A percentile compares a stretch with the other conserved stretches of the same genome.
Evolutionary conservation across 1,140 invertebrate genomes (phyloP).

Genomic region (Scaptomyza graminum): DNA sequence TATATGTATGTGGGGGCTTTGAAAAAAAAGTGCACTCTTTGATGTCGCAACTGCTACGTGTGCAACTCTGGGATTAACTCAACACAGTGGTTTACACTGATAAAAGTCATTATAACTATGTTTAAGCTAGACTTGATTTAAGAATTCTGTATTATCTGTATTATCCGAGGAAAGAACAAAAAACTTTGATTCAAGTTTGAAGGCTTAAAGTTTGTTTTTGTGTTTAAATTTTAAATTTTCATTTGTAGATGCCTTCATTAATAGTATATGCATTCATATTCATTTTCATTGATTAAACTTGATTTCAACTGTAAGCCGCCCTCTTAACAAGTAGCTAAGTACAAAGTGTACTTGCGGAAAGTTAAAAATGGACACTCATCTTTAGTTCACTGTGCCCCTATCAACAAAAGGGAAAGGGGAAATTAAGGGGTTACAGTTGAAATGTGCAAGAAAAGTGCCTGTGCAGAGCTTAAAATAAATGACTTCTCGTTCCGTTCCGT

Average conservation of each 20-base stretch:
- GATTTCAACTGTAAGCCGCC: not conserved
- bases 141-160: no score
- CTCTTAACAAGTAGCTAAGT: not conserved
- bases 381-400: not conserved
- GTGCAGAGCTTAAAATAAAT: constrained; percentile 73
- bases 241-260: no score
- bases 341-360: not conserved
- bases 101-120: not conserved
- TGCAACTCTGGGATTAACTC: not conserved
- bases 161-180: no score
- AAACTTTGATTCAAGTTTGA: no score
- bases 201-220: no score
- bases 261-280: not conserved
- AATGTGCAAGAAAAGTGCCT: constrained; percentile 60
- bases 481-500: constrained; percentile 69
- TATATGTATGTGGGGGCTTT: no score
- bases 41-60: constrained; percentile 10
- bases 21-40: constrained; percentile 1
- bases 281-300: not conserved
- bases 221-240: no score
- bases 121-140: no score
- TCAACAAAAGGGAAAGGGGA: no score
- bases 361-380: not conserved
- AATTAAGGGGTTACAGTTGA: constrained; percentile 4
- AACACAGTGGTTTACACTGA: not conserved